Evolutionary conservation across 1,140 invertebrate species (phyloP).

Genomic region (Temnothorax nylanderi): DNA sequence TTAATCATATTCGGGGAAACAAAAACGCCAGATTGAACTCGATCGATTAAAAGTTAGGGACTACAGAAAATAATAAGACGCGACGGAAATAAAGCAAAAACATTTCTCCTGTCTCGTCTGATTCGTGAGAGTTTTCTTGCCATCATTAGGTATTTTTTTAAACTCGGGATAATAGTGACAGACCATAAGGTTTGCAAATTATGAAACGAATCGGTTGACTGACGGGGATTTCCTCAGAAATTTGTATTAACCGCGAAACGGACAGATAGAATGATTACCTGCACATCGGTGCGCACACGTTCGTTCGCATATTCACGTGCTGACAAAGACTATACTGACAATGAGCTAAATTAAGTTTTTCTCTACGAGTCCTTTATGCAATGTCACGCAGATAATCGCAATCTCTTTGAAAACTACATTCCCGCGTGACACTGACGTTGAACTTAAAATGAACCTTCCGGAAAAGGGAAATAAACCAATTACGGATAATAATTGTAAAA

Average conservation of each 20-base stretch:
- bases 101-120: not conserved
- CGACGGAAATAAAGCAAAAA: slow-evolving; percentile 16
- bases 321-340: slow-evolving; percentile 22
- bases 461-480: slow-evolving; percentile 46
- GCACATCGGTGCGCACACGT: slow-evolving; percentile 45
- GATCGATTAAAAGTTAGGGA: slow-evolving; percentile 33
- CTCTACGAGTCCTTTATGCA: slow-evolving; percentile 46
- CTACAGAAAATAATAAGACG: not conserved
- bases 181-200: slow-evolving; percentile 38
- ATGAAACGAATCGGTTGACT: slow-evolving; percentile 17
- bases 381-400: slow-evolving; percentile 47
- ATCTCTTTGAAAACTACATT: slow-evolving; percentile 57
- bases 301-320: slow-evolving; percentile 21
- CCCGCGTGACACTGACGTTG: not conserved
- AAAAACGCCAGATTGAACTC: not conserved
- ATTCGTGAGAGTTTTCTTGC: slow-evolving; percentile 44
- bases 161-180: slow-evolving; percentile 14
- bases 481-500: slow-evolving; percentile 37
- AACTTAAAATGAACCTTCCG: slow-evolving; percentile 4
- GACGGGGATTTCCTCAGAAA: slow-evolving; percentile 61
- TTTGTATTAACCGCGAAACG: slow-evolving; percentile 41
- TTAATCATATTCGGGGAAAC: slow-evolving; percentile 19
- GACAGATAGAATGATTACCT: slow-evolving; percentile 64
- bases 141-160: slow-evolving; percentile 59
- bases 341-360: slow-evolving; percentile 66